Evolutionary conservation across 2,797 vertebrate species (phyloP).

Genomic region (Selene dorsalis): DNA sequence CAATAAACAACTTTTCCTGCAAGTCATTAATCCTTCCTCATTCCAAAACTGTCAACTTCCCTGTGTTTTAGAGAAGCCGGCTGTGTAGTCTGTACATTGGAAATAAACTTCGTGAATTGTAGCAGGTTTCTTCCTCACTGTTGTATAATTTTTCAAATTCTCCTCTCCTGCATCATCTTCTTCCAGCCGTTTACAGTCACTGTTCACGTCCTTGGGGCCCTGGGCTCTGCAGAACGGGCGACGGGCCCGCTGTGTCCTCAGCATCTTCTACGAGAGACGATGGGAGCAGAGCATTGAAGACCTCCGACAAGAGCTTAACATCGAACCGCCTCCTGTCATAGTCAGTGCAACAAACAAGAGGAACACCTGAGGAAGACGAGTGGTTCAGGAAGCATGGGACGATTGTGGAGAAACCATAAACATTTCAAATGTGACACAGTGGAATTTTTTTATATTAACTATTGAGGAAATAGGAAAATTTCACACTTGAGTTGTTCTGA

Average conservation of each 20-base stretch:
- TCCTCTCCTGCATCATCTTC: background rate
- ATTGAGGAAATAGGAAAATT: constrained; percentile 19
- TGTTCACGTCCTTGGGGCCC: constrained; percentile 87
- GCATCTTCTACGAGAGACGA: constrained; percentile 91
- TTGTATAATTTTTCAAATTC: background rate
- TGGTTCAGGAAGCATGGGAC: background rate
- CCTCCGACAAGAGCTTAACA: constrained; percentile 90
- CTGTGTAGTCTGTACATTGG: background rate
- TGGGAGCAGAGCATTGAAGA: constrained; percentile 92
- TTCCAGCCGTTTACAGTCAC: constrained; percentile 84
- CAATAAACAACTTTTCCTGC: background rate
- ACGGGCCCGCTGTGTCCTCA: constrained; percentile 87
- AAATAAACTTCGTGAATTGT: background rate
- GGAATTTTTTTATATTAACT: constrained; percentile 5
- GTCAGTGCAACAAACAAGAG: constrained; percentile 30
- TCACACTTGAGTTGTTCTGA: constrained; percentile 4
- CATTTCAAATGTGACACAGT: background rate
- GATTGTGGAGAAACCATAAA: background rate
- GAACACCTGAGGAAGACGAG: constrained; percentile 19
- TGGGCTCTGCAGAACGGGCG: constrained; percentile 90
- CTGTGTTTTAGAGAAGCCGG: background rate
- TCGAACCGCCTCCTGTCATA: constrained; percentile 79
- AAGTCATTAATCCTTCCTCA: constrained; percentile 36
- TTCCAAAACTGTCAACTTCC: constrained; percentile 16
- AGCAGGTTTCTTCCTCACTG: background rate